These are phyloP conservation scores for Silvanus unidentatus DNA, from an alignment of 2,888 invertebrate genomes.

Conservation along the genomic window DNA sequence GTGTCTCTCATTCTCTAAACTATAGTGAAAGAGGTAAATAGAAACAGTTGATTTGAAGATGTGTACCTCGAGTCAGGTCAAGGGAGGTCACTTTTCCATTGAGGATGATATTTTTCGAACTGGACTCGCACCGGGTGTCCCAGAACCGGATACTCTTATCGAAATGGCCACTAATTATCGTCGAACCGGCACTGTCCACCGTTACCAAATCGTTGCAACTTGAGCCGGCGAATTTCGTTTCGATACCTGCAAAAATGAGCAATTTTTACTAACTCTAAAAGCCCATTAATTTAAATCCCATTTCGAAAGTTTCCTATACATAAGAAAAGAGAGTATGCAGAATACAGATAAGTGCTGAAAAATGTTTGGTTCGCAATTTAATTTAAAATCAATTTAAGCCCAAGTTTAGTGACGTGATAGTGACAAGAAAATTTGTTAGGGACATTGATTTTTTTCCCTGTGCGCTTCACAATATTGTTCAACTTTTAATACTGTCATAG, in stretches of 20 bases:
- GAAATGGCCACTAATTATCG: slow-evolving; percentile 95
- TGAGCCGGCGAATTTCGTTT: slow-evolving; percentile 93
- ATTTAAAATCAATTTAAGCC: slow-evolving; percentile 41
- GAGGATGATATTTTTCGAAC: slow-evolving; percentile 78
- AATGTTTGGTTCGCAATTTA: slow-evolving; percentile 41
- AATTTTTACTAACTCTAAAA: too few species aligned
- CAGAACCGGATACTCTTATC: slow-evolving; percentile 96
- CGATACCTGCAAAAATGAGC: slow-evolving; percentile 58
- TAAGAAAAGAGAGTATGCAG: slow-evolving; percentile 30
- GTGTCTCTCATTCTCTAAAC: slow-evolving; percentile 17
- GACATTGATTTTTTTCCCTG: slow-evolving; percentile 29
- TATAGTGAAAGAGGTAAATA: background rate
- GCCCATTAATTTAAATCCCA: slow-evolving; percentile 25
- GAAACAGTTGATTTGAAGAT: too few species aligned
- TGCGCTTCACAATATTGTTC: too few species aligned
- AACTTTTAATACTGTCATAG: too few species aligned
- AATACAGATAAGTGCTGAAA: slow-evolving; percentile 41
- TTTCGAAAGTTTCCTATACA: slow-evolving; percentile 13
- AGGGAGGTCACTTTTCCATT: slow-evolving; percentile 94
- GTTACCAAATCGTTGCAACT: slow-evolving; percentile 96
- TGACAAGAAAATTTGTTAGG: slow-evolving; percentile 37
- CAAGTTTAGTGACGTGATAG: slow-evolving; percentile 33
- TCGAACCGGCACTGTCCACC: slow-evolving; percentile 77
- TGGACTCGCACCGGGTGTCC: slow-evolving; percentile 87
- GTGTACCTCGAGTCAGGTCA: slow-evolving; percentile 79